phyloP scores from a whole-genome alignment of 2,888 invertebrate genomes.

The Cheilosia urbana region DNA sequence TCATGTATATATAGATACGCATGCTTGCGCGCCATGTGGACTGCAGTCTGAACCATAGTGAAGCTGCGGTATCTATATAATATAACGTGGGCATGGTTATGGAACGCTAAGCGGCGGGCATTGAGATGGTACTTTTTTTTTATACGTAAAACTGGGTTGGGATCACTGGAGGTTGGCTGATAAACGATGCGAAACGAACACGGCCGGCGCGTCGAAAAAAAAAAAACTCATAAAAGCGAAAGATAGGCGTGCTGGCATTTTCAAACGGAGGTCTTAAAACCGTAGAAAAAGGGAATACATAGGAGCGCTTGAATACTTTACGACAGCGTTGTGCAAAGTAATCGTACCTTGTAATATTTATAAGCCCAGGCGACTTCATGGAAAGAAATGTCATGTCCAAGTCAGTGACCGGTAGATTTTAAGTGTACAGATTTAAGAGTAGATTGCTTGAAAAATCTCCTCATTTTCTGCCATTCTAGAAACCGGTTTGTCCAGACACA shows the following conservation, averaged over 20 bases:
- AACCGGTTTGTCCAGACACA: no score
- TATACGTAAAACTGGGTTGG: neutral
- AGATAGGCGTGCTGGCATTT: neutral
- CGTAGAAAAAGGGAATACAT: no score
- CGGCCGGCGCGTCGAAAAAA: neutral
- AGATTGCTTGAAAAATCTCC: no score
- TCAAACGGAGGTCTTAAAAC: no score
- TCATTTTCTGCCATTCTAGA: no score
- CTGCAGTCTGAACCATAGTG: neutral
- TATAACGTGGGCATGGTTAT: neutral
- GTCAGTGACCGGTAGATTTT: no score
- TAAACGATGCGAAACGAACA: conserved; percentile 8
- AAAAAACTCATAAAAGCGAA: neutral
- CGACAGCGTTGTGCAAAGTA: no score
- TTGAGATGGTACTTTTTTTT: neutral
- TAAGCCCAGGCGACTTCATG: no score
- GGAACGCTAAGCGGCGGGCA: neutral
- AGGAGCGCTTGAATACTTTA: no score
- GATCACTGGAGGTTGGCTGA: conserved; percentile 17
- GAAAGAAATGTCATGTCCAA: no score
- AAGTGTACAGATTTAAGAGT: no score
- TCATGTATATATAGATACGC: neutral
- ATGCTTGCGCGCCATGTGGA: neutral
- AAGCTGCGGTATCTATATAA: neutral
- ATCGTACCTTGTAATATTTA: no score